A percentile compares a stretch with the other conserved stretches of the same genome.
These are phyloP conservation scores for Antrozous pallidus DNA, from an alignment of 2,797 vertebrate genomes.

Conservation along the genomic window DNA sequence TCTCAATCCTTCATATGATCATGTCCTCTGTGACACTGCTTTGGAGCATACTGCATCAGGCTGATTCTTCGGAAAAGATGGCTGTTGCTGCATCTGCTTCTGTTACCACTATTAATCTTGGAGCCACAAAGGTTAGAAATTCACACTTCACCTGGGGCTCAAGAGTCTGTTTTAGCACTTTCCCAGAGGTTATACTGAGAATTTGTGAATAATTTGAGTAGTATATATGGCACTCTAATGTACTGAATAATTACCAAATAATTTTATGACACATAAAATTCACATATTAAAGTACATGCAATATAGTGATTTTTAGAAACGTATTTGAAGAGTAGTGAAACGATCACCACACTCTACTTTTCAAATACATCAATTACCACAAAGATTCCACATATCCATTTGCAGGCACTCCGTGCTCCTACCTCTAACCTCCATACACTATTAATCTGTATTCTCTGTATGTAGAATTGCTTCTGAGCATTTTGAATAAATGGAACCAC, in stretches of 20 bases:
- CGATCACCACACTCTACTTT: neutral
- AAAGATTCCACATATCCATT: neutral
- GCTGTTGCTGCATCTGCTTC: conserved; percentile 88
- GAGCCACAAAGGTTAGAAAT: conserved; percentile 93
- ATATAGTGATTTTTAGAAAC: neutral
- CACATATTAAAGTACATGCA: neutral
- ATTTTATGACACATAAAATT: neutral
- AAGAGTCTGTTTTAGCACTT: neutral
- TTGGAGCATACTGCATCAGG: conserved; percentile 95
- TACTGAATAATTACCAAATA: neutral
- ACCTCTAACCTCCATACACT: neutral
- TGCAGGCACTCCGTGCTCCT: neutral
- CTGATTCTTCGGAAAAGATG: conserved; percentile 92
- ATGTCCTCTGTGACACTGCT: conserved; percentile 97
- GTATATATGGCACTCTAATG: neutral
- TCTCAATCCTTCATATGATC: conserved; percentile 97
- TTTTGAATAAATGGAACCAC: neutral
- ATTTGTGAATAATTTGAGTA: neutral
- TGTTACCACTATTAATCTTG: conserved; percentile 95
- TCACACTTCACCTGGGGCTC: neutral
- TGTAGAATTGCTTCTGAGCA: neutral
- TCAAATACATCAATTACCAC: neutral
- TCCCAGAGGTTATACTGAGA: neutral
- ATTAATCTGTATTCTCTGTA: neutral
- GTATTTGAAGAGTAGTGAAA: conserved; percentile 13